Evolutionary conservation across 2,888 invertebrate genomes (phyloP), one percentile per base, ranked within the genome.

Genomic region (Sialis lutaria): DNA sequence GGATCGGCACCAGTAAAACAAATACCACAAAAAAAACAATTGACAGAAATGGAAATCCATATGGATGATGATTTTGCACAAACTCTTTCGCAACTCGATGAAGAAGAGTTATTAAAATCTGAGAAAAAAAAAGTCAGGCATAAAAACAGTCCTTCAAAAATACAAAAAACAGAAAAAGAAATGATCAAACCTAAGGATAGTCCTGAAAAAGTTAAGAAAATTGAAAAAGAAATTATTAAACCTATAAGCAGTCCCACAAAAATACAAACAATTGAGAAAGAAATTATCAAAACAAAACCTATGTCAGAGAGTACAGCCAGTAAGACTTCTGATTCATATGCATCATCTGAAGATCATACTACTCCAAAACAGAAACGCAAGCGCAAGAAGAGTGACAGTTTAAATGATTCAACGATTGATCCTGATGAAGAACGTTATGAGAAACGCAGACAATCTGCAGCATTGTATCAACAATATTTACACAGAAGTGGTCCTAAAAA

Each of bases 401-500:
- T 52, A 40, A 55, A 56, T n/a, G 60, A 61, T 50, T 58, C 60
- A 13, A 60, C 57, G 32, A 57, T 70, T 44, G 67, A 68, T 56
- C 65, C 72, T 13, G 82, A 79, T 63, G 78, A 83, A 61, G 80
- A 82, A 53, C 69, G 74, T 12, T 72, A 75, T 58, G 81, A 83
- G 56, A 77, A 77, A 42, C 80, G 72, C 58, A 74, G 76, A 48
- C 68, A 77, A 53, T 70, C 75, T 1, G 74, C 76, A 1, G 71
- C 72, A 37, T 64, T 79, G 30, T 92, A 88, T 62, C 76, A 82
- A 52, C 77, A 77, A 53, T 92, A 81, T 61, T 70, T 87, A 51
- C 76, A 84, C 53, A 73, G 87, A 55, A 76, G 80, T 48, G 85
- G 84, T 9, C 90, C 91, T 1, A 75, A 79, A 55, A 76, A 89